A percentile compares a stretch with the other conserved stretches of the same genome.
phyloP scores from a whole-genome alignment of 2,797 vertebrate species.

The Chaetophractus vellerosus region DNA sequence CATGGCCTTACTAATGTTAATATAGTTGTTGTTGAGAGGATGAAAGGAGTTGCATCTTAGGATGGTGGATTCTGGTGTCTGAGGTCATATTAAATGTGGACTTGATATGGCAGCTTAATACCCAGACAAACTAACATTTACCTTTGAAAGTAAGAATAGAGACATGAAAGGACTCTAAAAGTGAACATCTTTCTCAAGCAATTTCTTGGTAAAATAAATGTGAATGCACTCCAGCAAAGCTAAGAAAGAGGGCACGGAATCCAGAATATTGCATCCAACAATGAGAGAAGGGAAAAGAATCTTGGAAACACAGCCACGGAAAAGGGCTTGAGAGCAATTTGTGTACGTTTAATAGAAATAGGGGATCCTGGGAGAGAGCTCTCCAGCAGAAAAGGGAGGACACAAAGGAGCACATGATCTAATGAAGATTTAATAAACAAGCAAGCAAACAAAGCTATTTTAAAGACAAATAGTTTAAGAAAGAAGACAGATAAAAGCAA shows the following conservation, averaged over 20 bases:
- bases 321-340: background rate
- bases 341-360: background rate
- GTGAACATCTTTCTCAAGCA: background rate
- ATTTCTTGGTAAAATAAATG: background rate
- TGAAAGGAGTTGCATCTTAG: background rate
- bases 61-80: background rate
- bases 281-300: background rate
- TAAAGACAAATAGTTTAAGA: background rate
- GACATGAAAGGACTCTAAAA: background rate
- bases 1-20: background rate
- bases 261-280: background rate
- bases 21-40: background rate
- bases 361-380: accelerated
- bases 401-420: background rate
- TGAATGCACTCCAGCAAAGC: background rate
- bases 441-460: background rate
- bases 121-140: background rate
- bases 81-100: background rate
- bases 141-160: background rate
- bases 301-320: background rate
- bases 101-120: background rate
- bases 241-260: background rate
- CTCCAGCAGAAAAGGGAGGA: background rate
- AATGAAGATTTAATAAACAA: background rate
- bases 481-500: background rate